Evolutionary conservation across 2,113 vertebrate species (phyloP), one percentile per base, ranked within the genome.

Genomic region (Pelvicachromis taeniatus): DNA sequence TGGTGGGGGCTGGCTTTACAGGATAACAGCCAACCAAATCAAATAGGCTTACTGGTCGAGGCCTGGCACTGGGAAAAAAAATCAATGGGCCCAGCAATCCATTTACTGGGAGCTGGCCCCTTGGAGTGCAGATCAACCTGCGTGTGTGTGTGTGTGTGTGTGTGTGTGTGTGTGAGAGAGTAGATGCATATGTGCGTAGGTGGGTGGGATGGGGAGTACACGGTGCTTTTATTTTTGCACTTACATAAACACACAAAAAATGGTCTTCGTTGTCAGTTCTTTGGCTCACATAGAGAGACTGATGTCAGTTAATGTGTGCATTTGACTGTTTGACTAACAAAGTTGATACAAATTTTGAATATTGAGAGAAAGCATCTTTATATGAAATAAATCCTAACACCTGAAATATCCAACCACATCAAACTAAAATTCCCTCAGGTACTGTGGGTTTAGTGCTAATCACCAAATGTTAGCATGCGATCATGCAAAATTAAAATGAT

Each of bases 31-130:
- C 92, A 89, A 93, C 91, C 88, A 91, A 93, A 94, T 94, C 93
- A 93, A 94, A 95, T 91, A 87, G 91, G 93, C 92, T 93, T 92
- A 94, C 93, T 92, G 92, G 93, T 92, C 40, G 77, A 91, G 92
- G 84, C 86, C 89, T 80, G 92, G 91, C 91, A 93, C 88, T 87
- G 89, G 87, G 87, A 81, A 81, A 56, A 80, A 79, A 84, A 94
- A 95, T 95, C 93, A 92, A 95, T 95, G 92, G 85, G 85, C 88
- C 91, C 87, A 92, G 91, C 93, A 92, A 93, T 94, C 94, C 88
- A 92, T 95, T 94, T 94, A 94, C 94, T 95, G 85, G 85, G 92
- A 92, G 91, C 90, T 89, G 87, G 88, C 85, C 91, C 89, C 85
- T 85, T 33, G 26, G 89, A 91, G 92, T 73, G 81, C 81, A 88